These are phyloP conservation scores for Notamacropus eugenii DNA, from an alignment of 2,797 vertebrate species.

Conservation along the genomic window DNA sequence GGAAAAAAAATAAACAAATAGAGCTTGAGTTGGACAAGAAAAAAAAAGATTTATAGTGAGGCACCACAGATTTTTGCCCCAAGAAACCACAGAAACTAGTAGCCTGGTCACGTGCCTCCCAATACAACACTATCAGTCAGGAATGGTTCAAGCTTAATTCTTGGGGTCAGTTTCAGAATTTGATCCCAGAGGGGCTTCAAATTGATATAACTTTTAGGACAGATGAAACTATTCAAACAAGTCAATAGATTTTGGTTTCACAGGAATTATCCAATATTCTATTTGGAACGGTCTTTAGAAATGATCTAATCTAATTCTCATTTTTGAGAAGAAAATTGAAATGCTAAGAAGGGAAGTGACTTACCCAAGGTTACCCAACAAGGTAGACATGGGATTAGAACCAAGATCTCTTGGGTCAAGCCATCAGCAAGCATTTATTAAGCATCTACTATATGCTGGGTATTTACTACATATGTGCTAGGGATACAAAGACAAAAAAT, in stretches of 20 bases:
- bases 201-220: not conserved
- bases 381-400: not conserved
- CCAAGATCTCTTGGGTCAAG: not conserved
- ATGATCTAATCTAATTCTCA: not conserved
- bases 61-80: not conserved
- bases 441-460: not conserved
- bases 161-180: not conserved
- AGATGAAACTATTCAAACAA: conserved; percentile 17
- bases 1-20: too few species aligned
- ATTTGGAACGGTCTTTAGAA: not conserved
- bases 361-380: conserved; percentile 15
- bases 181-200: not conserved
- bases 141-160: not conserved
- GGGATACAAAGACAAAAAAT: not conserved
- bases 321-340: conserved; percentile 24
- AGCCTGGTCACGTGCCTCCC: not conserved
- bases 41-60: not conserved
- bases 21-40: too few species aligned
- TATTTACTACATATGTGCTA: not conserved
- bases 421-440: not conserved
- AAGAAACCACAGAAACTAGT: not conserved
- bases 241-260: not conserved
- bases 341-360: conserved; percentile 23
- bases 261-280: not conserved
- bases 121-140: not conserved